These are phyloP conservation scores for Eretmocerus hayati DNA, from an alignment of 2,888 invertebrate species.

Conservation along the genomic window DNA sequence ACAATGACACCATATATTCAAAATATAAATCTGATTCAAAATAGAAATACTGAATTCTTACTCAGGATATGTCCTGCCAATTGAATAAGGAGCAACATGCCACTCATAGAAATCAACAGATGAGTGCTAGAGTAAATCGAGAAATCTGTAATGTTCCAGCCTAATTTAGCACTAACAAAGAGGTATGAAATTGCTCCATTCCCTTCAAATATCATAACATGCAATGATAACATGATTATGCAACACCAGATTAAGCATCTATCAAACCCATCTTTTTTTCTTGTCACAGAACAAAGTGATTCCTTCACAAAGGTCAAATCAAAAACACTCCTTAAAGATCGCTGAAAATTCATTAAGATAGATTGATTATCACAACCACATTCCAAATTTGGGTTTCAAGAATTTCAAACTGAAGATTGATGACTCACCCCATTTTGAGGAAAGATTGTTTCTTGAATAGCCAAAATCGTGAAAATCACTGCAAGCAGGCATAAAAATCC, in stretches of 20 bases:
- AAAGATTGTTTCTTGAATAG: constrained; percentile 11
- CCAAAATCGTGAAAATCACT: constrained; percentile 5
- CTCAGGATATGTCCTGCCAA: constrained; percentile 41
- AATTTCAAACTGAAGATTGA: not conserved
- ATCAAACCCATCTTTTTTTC: constrained; percentile 51
- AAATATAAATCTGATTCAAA: no score
- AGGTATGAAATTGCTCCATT: constrained; percentile 53
- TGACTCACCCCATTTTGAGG: not conserved
- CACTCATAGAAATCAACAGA: constrained; percentile 51
- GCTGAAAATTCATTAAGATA: constrained; percentile 30
- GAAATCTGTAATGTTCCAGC: constrained; percentile 60
- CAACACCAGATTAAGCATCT: constrained; percentile 50
- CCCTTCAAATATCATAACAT: constrained; percentile 47
- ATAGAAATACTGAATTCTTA: constrained; percentile 14
- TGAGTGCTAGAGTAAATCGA: constrained; percentile 53
- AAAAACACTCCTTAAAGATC: constrained; percentile 46
- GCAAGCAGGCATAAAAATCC: constrained; percentile 6
- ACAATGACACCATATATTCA: no score
- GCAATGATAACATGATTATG: constrained; percentile 35
- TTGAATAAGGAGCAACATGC: constrained; percentile 54
- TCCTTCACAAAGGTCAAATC: constrained; percentile 49
- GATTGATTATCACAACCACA: not conserved
- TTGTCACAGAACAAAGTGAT: constrained; percentile 54
- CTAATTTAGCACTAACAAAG: constrained; percentile 56
- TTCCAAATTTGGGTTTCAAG: not conserved